Percentiles rank a stretch among this genome's conserved stretches.
phyloP scores from a whole-genome alignment of 1,140 invertebrate species.

The Drosophila oshimai region DNA sequence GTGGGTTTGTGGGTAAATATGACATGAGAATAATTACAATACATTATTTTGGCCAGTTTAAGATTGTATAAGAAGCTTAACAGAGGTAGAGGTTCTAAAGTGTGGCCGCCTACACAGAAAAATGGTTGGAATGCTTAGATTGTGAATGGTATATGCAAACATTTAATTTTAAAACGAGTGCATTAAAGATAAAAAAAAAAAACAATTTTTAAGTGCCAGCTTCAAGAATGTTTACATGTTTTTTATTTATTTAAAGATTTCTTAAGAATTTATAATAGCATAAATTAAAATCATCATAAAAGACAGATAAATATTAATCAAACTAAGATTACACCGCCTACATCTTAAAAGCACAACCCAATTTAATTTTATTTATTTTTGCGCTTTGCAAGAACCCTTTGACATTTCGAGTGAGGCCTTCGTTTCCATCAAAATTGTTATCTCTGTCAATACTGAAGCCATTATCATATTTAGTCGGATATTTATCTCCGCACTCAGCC shows the following conservation, averaged over 20 bases:
- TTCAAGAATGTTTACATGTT: no score
- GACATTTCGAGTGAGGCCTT: conserved; percentile 29
- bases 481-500: conserved; percentile 41
- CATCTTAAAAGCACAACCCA: not conserved
- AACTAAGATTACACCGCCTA: not conserved
- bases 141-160: no score
- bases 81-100: not conserved
- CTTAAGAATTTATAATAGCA: no score
- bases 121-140: no score
- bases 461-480: conserved; percentile 61
- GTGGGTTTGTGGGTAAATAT: not conserved
- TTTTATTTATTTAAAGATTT: no score
- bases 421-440: conserved; percentile 8
- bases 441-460: conserved; percentile 8
- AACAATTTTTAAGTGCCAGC: no score
- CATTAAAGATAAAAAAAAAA: no score
- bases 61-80: not conserved
- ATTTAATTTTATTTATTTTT: not conserved
- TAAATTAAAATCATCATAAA: no score
- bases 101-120: not conserved
- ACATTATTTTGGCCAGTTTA: not conserved
- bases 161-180: no score
- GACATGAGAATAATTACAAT: not conserved
- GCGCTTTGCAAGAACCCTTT: conserved; percentile 32
- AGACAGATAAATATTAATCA: not conserved